Evolutionary conservation across 2,888 invertebrate genomes (phyloP), one percentile per base, ranked within the genome.

Genomic region (Andrena camellia): DNA sequence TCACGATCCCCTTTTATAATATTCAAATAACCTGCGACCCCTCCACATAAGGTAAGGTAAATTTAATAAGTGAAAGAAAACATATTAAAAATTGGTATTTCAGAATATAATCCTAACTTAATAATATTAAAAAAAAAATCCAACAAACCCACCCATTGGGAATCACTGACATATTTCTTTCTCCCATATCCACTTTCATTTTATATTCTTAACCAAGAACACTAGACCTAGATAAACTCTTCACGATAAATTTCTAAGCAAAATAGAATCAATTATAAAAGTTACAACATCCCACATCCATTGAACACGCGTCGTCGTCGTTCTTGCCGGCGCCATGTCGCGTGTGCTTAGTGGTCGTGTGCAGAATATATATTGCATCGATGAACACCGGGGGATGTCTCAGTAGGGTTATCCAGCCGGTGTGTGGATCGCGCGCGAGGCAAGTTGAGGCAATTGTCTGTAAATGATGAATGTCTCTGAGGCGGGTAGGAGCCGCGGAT

Each of bases 381-480:
- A 86, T 84, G 82, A 84, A 84, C 84, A 78, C 42, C 69, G 74
- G 66, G 69, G 80, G 84, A 88, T 74, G 86, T 88, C 89, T 90
- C 88, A 85, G 85, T 84, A 87, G 88, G 85, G 85, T 88, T 84
- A 78, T 57, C 57, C 74, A 79, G 80, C 59, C 59, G 84, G 84
- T 71, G 72, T 77, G 83, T 76, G 80, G 77, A 82, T 85, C 88
- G 88, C 80, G 88, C 79, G 87, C 86, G 83, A 88, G 88, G 86
- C 89, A 89, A 91, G 91, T 90, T 89, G 90, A 89, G 89, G 91
- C 90, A 92, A 92, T 92, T 92, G 92, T 92, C 92, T 92, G 92
- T 92, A 92, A 92, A 92, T 92, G 92, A 92, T 92, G 91, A 90
- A 92, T 92, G 90, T 89, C 90, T 89, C 83, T 78, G 78, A 85